phyloP scores from a whole-genome alignment of 2,797 vertebrate species.

The Jordanella pulchra region DNA sequence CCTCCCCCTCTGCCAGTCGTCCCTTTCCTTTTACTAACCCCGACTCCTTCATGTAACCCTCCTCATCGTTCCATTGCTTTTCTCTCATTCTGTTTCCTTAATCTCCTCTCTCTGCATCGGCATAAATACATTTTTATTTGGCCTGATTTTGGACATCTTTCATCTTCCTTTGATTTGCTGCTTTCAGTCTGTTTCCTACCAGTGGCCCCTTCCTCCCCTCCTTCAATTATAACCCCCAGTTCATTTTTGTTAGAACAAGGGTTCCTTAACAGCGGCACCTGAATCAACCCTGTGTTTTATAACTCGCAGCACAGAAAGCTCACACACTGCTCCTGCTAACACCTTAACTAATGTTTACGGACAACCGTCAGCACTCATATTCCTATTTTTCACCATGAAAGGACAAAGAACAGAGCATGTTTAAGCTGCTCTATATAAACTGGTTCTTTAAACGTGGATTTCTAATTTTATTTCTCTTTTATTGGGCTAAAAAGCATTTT shows the following conservation, averaged over 20 bases:
- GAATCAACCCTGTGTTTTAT: slow-evolving; percentile 69
- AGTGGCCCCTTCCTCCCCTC: neutral
- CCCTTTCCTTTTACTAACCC: slow-evolving; percentile 15
- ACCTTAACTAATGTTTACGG: slow-evolving; percentile 51
- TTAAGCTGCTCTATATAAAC: slow-evolving; percentile 5
- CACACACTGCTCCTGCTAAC: slow-evolving; percentile 30
- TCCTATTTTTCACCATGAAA: slow-evolving; percentile 44
- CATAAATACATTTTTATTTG: slow-evolving; percentile 23
- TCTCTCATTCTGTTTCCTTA: slow-evolving; percentile 9
- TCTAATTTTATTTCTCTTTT: neutral
- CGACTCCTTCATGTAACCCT: slow-evolving; percentile 18
- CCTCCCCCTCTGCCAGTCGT: slow-evolving; percentile 12
- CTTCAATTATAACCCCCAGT: slow-evolving; percentile 15
- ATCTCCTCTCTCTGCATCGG: slow-evolving; percentile 13
- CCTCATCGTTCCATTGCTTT: slow-evolving; percentile 10
- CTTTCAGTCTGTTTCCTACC: slow-evolving; percentile 4
- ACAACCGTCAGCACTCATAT: slow-evolving; percentile 23
- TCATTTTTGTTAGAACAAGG: slow-evolving; percentile 56
- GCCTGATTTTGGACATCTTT: slow-evolving; percentile 14
- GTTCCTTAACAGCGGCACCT: slow-evolving; percentile 62
- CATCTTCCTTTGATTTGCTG: slow-evolving; percentile 12
- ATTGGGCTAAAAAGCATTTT: neutral
- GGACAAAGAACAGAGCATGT: slow-evolving; percentile 41
- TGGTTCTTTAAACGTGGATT: neutral
- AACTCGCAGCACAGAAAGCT: slow-evolving; percentile 29